These are phyloP conservation scores for Thymelicus acteon DNA, from an alignment of 2,888 invertebrate species.

Conservation along the genomic window DNA sequence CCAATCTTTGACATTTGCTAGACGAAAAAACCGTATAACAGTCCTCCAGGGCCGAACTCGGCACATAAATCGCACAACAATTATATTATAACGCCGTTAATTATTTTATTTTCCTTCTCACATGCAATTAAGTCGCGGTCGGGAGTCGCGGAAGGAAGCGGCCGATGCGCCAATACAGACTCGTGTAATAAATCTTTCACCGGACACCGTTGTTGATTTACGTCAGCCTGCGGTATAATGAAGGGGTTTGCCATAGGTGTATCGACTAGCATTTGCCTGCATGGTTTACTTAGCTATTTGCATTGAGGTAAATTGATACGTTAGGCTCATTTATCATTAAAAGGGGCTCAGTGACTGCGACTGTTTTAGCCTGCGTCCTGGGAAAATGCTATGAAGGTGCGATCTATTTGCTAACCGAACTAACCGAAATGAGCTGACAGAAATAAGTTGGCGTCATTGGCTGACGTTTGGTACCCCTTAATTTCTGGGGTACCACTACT, in stretches of 20 bases:
- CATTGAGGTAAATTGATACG: not conserved
- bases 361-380: too few relatives aligned
- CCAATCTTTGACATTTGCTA: too few relatives aligned
- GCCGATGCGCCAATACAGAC: slow-evolving; percentile 49
- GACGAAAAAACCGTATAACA: too few relatives aligned
- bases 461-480: too few relatives aligned
- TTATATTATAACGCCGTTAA: slow-evolving; percentile 52
- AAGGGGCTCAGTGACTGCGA: not conserved
- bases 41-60: not conserved
- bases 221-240: slow-evolving; percentile 54
- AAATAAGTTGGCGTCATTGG: too few relatives aligned
- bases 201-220: slow-evolving; percentile 64
- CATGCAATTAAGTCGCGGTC: slow-evolving; percentile 62
- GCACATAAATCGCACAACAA: slow-evolving; percentile 21
- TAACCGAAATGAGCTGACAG: too few relatives aligned
- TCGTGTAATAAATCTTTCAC: slow-evolving; percentile 58
- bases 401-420: too few relatives aligned
- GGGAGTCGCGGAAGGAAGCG: slow-evolving; percentile 33
- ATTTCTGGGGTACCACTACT: too few relatives aligned
- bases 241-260: slow-evolving; percentile 39
- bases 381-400: too few relatives aligned
- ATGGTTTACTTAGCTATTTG: slow-evolving; percentile 2
- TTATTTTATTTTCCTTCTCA: slow-evolving; percentile 64
- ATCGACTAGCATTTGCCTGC: not conserved
- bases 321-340: slow-evolving; percentile 1